A percentile compares a stretch with the other conserved stretches of the same genome.
Evolutionary conservation across 2,113 vertebrate species (phyloP).

Genomic region (Pseudorectes ferrugineus): DNA sequence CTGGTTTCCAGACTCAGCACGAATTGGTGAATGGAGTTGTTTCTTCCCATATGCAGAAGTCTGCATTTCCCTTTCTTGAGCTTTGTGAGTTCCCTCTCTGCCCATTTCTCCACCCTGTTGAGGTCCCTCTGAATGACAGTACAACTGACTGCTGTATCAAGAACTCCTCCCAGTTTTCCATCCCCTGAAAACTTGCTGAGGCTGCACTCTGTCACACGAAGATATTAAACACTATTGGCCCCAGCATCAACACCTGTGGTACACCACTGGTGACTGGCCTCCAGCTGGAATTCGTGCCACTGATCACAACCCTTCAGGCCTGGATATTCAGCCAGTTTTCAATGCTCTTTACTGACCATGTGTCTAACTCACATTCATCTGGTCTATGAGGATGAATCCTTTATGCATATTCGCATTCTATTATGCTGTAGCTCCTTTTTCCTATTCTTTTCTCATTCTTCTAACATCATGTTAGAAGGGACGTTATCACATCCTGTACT

Average conservation of each 20-base stretch:
- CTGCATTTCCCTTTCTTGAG: background rate
- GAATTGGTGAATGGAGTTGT: background rate
- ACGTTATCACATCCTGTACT: background rate
- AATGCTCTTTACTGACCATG: rapidly evolving
- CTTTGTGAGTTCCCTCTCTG: background rate
- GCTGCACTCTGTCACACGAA: background rate
- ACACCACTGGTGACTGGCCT: background rate
- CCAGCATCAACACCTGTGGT: background rate
- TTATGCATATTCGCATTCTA: background rate
- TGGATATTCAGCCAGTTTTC: background rate
- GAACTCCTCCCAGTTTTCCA: background rate
- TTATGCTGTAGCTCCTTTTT: background rate
- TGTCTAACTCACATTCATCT: background rate
- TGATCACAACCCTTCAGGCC: background rate
- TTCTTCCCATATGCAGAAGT: background rate
- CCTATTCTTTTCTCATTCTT: background rate
- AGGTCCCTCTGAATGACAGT: background rate
- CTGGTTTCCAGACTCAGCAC: background rate
- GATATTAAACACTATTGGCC: background rate
- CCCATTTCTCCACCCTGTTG: background rate
- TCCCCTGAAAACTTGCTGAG: background rate
- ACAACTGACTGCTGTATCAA: background rate
- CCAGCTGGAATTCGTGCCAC: background rate
- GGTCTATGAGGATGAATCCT: background rate
- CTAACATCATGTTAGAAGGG: background rate